These are phyloP conservation scores for Melolontha melolontha DNA, from an alignment of 2,888 invertebrate species.

Conservation along the genomic window DNA sequence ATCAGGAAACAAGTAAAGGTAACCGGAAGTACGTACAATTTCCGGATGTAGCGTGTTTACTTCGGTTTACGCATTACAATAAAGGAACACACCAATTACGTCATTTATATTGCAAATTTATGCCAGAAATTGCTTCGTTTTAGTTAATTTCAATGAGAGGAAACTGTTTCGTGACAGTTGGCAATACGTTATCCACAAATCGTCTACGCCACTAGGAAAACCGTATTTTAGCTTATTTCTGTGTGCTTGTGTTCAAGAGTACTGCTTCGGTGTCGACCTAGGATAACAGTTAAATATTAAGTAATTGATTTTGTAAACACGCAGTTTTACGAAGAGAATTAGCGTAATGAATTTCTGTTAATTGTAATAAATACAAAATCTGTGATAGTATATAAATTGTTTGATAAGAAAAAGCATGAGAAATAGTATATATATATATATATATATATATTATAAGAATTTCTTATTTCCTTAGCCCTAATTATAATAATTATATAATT, in stretches of 20 bases:
- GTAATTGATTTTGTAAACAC: too few species aligned
- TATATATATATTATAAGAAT: too few species aligned
- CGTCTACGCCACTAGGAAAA: constrained; percentile 14
- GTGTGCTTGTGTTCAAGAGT: background rate
- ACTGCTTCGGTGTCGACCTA: too few species aligned
- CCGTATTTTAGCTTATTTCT: background rate
- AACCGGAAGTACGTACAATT: constrained; percentile 35
- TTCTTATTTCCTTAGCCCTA: too few species aligned
- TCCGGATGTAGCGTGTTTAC: constrained; percentile 38
- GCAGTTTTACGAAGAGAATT: too few species aligned
- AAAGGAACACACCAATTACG: constrained; percentile 42
- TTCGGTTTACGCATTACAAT: constrained; percentile 41
- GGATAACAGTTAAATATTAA: too few species aligned
- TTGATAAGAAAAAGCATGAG: too few species aligned
- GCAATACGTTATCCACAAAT: constrained; percentile 39
- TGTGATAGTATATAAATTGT: too few species aligned
- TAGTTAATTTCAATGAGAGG: constrained; percentile 29
- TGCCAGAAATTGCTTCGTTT: constrained; percentile 37
- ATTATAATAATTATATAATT: too few species aligned
- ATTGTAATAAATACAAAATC: too few species aligned
- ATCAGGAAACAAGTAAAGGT: constrained; percentile 13
- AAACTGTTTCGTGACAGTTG: constrained; percentile 37
- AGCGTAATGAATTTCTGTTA: too few species aligned
- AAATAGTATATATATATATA: too few species aligned
- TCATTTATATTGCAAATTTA: constrained; percentile 40